A percentile compares a stretch with the other conserved stretches of the same genome.
Evolutionary conservation across 2,113 vertebrate species (phyloP).

Genomic region (Oreotrochilus melanogaster): DNA sequence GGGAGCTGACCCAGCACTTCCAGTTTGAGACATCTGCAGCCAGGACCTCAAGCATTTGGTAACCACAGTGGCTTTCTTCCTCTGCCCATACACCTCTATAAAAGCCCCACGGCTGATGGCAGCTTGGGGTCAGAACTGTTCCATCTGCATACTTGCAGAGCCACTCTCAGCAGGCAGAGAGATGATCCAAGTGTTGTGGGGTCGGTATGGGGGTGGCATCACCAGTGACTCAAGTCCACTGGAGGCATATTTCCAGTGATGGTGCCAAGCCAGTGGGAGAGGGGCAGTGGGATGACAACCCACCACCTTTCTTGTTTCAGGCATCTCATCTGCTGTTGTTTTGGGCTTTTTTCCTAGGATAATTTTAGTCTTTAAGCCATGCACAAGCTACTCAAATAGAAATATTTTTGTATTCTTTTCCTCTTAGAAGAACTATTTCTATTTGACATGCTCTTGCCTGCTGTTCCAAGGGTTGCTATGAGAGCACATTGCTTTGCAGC

Average conservation of each 20-base stretch:
- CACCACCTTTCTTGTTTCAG: background rate
- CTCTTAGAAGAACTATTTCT: background rate
- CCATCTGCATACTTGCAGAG: fast-evolving
- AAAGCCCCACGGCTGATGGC: fast-evolving
- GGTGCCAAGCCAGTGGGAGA: background rate
- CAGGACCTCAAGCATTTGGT: background rate
- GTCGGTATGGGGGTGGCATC: too few relatives aligned
- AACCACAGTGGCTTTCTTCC: background rate
- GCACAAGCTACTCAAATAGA: background rate
- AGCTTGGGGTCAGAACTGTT: background rate
- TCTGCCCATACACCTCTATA: background rate
- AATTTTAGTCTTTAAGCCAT: background rate
- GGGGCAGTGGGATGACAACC: background rate
- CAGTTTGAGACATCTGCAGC: background rate
- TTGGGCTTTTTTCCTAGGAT: background rate
- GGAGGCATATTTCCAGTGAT: background rate
- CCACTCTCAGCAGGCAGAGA: background rate
- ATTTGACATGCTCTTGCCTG: background rate
- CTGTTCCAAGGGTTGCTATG: background rate
- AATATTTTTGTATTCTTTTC: background rate
- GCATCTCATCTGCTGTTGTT: background rate
- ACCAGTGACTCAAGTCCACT: background rate
- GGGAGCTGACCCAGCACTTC: fast-evolving
- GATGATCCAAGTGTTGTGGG: fast-evolving
- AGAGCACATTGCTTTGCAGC: background rate